Percentiles rank a stretch among this genome's conserved stretches.
Evolutionary conservation across 2,113 vertebrate species (phyloP).

Genomic region (Rhinogobius similis): DNA sequence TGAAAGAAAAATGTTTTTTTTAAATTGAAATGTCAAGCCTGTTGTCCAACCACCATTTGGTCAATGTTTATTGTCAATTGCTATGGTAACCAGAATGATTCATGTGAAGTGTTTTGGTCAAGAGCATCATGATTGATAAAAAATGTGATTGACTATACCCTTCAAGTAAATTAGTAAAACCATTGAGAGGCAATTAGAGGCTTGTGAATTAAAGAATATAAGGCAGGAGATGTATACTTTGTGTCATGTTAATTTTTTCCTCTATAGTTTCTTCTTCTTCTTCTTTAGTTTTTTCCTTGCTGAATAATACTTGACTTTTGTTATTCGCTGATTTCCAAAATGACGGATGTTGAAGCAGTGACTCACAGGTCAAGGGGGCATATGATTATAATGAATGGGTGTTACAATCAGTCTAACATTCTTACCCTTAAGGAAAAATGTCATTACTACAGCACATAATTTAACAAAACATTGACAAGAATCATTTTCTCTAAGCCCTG

Average conservation of each 20-base stretch:
- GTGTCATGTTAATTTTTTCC: too few relatives aligned
- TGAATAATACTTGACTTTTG: background rate
- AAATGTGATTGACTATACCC: background rate
- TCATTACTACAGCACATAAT: background rate
- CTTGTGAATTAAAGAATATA: too few relatives aligned
- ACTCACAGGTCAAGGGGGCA: background rate
- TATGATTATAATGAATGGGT: background rate
- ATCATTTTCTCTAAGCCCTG: background rate
- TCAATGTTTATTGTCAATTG: background rate
- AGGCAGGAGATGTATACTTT: too few relatives aligned
- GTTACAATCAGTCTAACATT: background rate
- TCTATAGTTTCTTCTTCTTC: too few relatives aligned
- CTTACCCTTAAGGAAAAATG: background rate
- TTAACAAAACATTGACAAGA: background rate
- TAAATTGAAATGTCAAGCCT: background rate
- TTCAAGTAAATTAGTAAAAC: too few relatives aligned
- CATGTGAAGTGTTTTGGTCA: too few relatives aligned
- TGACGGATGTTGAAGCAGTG: background rate
- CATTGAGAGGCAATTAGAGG: too few relatives aligned
- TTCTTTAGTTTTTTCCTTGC: too few relatives aligned
- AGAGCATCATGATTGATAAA: background rate
- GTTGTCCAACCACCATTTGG: background rate
- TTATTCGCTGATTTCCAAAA: background rate
- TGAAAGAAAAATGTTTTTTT: too few relatives aligned
- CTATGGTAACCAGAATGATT: too few relatives aligned